Base-by-base conservation (phyloP, 2,888 invertebrate species). In the Phragmatobia fuliginosa region DNA sequence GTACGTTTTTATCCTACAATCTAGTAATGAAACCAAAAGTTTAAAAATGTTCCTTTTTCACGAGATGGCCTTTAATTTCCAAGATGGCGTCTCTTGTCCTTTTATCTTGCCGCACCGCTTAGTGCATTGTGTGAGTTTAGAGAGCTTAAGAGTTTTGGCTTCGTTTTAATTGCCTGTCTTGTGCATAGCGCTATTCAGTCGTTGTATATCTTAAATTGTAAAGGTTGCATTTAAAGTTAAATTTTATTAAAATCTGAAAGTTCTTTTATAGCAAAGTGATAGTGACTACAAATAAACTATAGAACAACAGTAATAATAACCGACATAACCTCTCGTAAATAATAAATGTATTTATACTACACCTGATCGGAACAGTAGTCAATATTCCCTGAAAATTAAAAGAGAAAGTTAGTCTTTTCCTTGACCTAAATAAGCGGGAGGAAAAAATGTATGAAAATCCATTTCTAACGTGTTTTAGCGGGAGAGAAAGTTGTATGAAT, bases 151-250 rank as follows among this genome's bases (percentile, higher is more conserved):
- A 63, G 52, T 56, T 52, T 36, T 14, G 64, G 64, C 56, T 66
- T 58, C 58, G 68, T 25, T 33, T 63, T 80, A 80, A 80, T 80
- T 79, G 73, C 75, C 80, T 75, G 78, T 77, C 80, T 66, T 58
- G 31, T 70, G 70, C 80, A 75, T 80, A 68, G 70, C 38, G 49
- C 70, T 71, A 66, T 63, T n/a, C n/a, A 56, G 56, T n/a, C 58
- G 25, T 33, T 58, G 36, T 64, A 21, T 49, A 10, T 56, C 25
- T 33, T 45, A 65, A 16, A 36, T 38, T 45, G n/a, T 45, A 45
- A 62, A 21, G 31, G 62, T n/a, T n/a, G n/a, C 49, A 45, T 6
- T 28, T 41, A 63, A 21, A 10, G 21, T 7, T 11, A n/a, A 32
- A 14, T 14, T 63, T 6, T 6, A n/a, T 63, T 16, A 28, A n/a